phyloP scores from a whole-genome alignment of 1,140 invertebrate species.

The Drosophila kohkoa region DNA sequence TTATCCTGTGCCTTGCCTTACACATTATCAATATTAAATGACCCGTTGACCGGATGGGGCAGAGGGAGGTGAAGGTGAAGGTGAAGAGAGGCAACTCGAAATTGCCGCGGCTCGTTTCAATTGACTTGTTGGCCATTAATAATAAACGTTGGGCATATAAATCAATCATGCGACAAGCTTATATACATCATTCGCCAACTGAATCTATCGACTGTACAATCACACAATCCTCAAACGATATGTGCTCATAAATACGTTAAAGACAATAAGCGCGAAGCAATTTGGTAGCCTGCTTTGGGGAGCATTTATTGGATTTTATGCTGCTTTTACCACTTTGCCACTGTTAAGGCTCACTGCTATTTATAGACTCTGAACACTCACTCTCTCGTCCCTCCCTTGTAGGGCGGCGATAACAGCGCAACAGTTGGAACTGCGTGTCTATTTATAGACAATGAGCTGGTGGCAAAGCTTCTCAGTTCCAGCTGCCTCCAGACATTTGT shows the following conservation, averaged over 20 bases:
- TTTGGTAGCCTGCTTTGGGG: slow-evolving; percentile 56
- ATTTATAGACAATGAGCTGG: slow-evolving; percentile 67
- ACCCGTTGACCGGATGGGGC: slow-evolving; percentile 10
- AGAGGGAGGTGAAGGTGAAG: background rate
- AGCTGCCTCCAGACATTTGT: slow-evolving; percentile 8
- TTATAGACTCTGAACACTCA: slow-evolving; percentile 54
- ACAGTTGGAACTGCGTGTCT: slow-evolving; percentile 66
- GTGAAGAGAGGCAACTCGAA: slow-evolving; percentile 1
- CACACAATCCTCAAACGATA: slow-evolving; percentile 13
- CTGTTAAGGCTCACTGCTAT: slow-evolving; percentile 56
- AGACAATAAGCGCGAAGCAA: slow-evolving; percentile 59
- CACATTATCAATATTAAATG: slow-evolving; percentile 69
- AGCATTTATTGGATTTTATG: slow-evolving; percentile 75
- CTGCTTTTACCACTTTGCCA: slow-evolving; percentile 18
- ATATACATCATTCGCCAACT: slow-evolving; percentile 60
- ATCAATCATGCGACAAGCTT: slow-evolving; percentile 80
- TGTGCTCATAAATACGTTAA: slow-evolving; percentile 46
- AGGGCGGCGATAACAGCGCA: slow-evolving; percentile 24
- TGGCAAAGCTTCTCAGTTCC: slow-evolving; percentile 37
- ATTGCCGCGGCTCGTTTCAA: slow-evolving; percentile 56
- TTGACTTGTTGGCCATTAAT: slow-evolving; percentile 75
- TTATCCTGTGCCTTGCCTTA: background rate
- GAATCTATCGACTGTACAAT: background rate
- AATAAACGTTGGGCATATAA: slow-evolving; percentile 65
- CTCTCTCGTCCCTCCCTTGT: background rate